phyloP scores from a whole-genome alignment of 2,113 vertebrate species.

The Mohoua ochrocephala region DNA sequence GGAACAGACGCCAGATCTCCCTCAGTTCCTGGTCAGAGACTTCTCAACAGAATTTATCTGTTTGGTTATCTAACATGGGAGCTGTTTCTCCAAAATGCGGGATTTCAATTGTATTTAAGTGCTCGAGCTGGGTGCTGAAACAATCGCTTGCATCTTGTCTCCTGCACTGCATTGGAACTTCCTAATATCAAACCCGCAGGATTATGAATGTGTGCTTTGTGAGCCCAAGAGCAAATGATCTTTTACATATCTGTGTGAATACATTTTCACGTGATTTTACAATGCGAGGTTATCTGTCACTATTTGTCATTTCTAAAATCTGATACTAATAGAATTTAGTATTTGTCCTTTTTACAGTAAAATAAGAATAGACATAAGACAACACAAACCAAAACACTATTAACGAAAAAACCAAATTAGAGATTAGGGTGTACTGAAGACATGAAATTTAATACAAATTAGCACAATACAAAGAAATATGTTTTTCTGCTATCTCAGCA shows the following conservation, averaged over 20 bases:
- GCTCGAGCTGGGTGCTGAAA: not conserved
- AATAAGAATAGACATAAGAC: slow-evolving; percentile 31
- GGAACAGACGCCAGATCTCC: not conserved
- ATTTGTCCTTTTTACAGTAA: slow-evolving; percentile 12
- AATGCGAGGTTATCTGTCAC: not conserved
- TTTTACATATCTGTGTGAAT: not conserved
- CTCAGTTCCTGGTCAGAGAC: not conserved
- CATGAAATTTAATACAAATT: slow-evolving; percentile 48
- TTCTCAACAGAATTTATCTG: not conserved
- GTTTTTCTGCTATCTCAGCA: slow-evolving; percentile 30
- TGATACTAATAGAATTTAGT: slow-evolving; percentile 46
- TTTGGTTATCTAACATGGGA: not conserved
- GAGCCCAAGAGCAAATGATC: not conserved
- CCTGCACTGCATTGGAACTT: not conserved
- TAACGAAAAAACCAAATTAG: slow-evolving; percentile 43
- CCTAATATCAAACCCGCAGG: not conserved
- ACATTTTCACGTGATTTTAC: slow-evolving; percentile 25
- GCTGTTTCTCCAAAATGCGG: not conserved
- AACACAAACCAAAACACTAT: slow-evolving; percentile 17
- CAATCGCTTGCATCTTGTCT: not conserved
- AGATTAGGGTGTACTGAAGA: slow-evolving; percentile 11
- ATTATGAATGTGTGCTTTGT: not conserved
- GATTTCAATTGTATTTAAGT: not conserved
- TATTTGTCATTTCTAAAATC: slow-evolving; percentile 10
- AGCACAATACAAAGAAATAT: slow-evolving; percentile 22